Evolutionary conservation across 2,113 vertebrate genomes (phyloP).

Genomic region (Herpailurus yagouaroundi): DNA sequence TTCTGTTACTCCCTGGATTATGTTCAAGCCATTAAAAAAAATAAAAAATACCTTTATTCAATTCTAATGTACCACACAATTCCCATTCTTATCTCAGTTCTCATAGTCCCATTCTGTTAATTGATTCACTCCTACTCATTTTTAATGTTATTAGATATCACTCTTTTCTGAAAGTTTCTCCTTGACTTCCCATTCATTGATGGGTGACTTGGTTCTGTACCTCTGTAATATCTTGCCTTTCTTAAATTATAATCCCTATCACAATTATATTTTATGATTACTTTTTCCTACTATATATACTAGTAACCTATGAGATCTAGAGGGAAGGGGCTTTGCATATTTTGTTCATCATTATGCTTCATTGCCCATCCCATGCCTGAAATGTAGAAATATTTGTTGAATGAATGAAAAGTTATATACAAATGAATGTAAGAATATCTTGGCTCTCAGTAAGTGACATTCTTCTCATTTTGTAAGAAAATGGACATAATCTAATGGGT

Average conservation of each 20-base stretch:
- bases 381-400: constrained; percentile 16
- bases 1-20: background rate
- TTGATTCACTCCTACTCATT: background rate
- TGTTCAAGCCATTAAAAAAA: background rate
- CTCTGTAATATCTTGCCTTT: background rate
- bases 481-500: background rate
- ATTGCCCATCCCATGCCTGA: background rate
- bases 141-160: background rate
- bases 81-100: background rate
- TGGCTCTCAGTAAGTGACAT: background rate
- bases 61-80: background rate
- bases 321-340: background rate
- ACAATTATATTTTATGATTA: background rate
- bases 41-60: background rate
- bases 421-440: background rate
- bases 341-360: background rate
- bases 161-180: background rate
- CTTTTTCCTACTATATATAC: background rate
- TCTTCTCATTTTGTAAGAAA: constrained; percentile 13
- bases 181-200: background rate
- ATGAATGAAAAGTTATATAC: background rate
- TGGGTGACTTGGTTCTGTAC: background rate
- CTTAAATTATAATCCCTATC: background rate
- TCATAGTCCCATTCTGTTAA: background rate
- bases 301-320: background rate